Percentiles rank a stretch among this genome's conserved stretches.
Conservation (phyloP, 2,797 vertebrate species). For the Cossypha niveicapilla region DNA sequence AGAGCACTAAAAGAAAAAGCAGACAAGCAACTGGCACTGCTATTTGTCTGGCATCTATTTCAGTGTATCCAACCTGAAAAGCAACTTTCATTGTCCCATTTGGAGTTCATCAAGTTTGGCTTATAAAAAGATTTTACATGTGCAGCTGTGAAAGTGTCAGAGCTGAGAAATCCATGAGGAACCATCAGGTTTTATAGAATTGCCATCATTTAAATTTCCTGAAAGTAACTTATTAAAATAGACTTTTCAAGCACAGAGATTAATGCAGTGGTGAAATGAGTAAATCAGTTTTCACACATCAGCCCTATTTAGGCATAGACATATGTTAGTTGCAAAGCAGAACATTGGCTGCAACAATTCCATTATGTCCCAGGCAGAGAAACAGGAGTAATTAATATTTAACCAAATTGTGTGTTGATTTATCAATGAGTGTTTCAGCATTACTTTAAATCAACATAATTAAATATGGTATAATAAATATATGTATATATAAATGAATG, state of each 20-base stretch:
- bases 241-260: not conserved
- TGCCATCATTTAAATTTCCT: not conserved
- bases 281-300: not conserved
- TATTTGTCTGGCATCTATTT: constrained; percentile 26
- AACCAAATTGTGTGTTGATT: not conserved
- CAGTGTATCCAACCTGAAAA: constrained; percentile 9
- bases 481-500: not conserved
- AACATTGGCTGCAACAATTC: not conserved
- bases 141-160: not conserved
- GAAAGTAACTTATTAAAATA: not conserved
- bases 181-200: not conserved
- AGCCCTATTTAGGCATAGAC: not conserved
- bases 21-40: not conserved
- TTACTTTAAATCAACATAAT: not conserved
- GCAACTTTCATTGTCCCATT: not conserved
- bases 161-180: not conserved
- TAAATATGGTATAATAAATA: too few relatives aligned
- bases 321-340: not conserved
- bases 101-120: not conserved
- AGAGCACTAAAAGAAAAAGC: not conserved
- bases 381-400: not conserved
- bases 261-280: not conserved
- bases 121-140: not conserved
- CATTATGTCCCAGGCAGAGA: not conserved
- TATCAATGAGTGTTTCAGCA: not conserved